Evolutionary conservation across 2,797 vertebrate genomes (phyloP).

Genomic region (Melanotaenia trifasciata): DNA sequence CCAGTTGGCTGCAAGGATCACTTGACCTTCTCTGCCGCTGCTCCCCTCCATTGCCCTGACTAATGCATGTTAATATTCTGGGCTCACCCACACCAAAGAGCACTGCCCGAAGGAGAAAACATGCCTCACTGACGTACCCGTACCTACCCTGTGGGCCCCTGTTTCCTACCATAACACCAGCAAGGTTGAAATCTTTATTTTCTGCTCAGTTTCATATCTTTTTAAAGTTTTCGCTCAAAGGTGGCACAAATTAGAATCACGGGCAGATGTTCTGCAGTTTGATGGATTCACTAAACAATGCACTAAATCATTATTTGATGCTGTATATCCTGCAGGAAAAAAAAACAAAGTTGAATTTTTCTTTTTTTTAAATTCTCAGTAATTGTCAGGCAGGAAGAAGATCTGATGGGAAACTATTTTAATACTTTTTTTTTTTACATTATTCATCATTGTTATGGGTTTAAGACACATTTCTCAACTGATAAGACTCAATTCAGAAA

Average conservation of each 20-base stretch:
- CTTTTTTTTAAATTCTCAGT: not conserved
- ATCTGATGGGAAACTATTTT: slow-evolving; percentile 8
- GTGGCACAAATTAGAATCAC: slow-evolving; percentile 9
- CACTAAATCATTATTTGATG: not conserved
- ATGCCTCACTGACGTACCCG: slow-evolving; percentile 63
- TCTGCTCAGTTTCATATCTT: slow-evolving; percentile 39
- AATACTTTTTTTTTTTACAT: slow-evolving; percentile 34
- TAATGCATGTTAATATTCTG: slow-evolving; percentile 71
- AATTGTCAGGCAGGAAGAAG: not conserved
- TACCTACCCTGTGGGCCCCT: slow-evolving; percentile 65
- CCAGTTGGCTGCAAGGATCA: slow-evolving; percentile 57
- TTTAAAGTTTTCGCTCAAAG: slow-evolving; percentile 20
- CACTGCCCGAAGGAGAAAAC: slow-evolving; percentile 45
- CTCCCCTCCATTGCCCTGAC: slow-evolving; percentile 55
- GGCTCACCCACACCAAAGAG: slow-evolving; percentile 55
- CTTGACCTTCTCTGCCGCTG: slow-evolving; percentile 63
- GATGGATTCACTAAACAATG: not conserved
- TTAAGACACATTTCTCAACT: slow-evolving; percentile 29
- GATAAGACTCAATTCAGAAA: slow-evolving; percentile 28
- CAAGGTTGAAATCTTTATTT: slow-evolving; percentile 53
- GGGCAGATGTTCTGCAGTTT: slow-evolving; percentile 21
- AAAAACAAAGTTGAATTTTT: not conserved
- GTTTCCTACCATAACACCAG: slow-evolving; percentile 59
- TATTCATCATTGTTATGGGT: slow-evolving; percentile 40
- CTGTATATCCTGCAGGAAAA: not conserved